phyloP scores from a whole-genome alignment of 2,888 invertebrate species.

The Volucella inanis region DNA sequence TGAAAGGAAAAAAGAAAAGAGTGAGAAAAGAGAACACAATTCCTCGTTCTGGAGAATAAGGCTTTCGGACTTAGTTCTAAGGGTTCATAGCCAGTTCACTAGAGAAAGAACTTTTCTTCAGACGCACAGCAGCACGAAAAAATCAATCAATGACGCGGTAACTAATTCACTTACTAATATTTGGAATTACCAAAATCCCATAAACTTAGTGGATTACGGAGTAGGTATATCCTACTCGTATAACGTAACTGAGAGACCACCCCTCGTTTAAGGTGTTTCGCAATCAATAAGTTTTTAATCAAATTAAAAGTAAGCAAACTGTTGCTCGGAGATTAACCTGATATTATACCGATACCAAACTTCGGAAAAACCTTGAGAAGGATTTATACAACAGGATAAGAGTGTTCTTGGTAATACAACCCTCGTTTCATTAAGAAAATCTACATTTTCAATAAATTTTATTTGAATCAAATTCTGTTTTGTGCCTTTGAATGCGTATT shows the following conservation, averaged over 20 bases:
- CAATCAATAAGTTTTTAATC: conserved; percentile 28
- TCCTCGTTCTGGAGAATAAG: not conserved
- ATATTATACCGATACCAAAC: too few relatives aligned
- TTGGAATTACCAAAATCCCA: conserved; percentile 22
- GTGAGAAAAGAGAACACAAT: not conserved
- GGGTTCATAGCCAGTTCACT: too few relatives aligned
- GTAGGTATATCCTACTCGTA: not conserved
- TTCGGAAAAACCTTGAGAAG: too few relatives aligned
- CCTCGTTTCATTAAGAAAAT: too few relatives aligned
- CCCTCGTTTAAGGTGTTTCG: not conserved
- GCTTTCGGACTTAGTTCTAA: not conserved
- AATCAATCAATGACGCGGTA: conserved; percentile 24
- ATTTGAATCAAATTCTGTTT: too few relatives aligned
- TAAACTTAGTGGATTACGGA: not conserved
- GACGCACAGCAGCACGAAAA: not conserved
- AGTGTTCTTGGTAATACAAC: too few relatives aligned
- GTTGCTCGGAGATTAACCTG: too few relatives aligned
- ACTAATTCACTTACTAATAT: not conserved
- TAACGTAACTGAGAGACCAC: conserved; percentile 6
- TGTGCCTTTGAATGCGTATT: too few relatives aligned
- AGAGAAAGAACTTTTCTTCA: conserved; percentile 5
- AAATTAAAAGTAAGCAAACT: conserved; percentile 5
- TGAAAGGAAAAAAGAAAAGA: not conserved
- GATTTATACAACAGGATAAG: too few relatives aligned
- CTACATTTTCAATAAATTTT: too few relatives aligned